Evolutionary conservation across 1,140 invertebrate genomes (phyloP), one percentile per base, ranked within the genome.

Genomic region (Sminthurinus signatus): DNA sequence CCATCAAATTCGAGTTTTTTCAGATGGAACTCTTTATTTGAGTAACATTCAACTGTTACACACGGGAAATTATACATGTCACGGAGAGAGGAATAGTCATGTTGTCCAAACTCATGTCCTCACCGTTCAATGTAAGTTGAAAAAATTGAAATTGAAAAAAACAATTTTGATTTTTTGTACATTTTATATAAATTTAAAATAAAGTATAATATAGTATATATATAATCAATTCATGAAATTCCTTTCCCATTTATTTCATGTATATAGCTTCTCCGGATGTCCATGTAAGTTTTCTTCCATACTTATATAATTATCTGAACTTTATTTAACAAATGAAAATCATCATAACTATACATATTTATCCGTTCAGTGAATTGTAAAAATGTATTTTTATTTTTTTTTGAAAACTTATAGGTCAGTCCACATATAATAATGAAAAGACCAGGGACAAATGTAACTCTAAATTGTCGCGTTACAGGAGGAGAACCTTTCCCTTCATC

Each of bases 1-100:
- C 56, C 54, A 56, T 28, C 76, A 84, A 73, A 77, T 86, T 54
- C 78, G 84, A 46, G 84, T 87, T 10, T 87, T 86, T 75, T 82
- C 80, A 39, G 86, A 88, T 70, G 88, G 87, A 0, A 86, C 85
- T 23, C 77, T 91, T 12, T 91, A 88, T 75, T 78, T 90, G 55
- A 87, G 84, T 31, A 81, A 84, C 54, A 83, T 89, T 44, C 86
- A 88, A 69, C 78, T 90, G 31, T 81, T 88, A 23, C 86, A 89
- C 73, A 84, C 86, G 28, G 88, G 88, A 14, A 91, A 91, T 79
- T 89, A 88, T 76, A 86, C 86, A 0, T 91, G 88, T 74, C 84
- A 88, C 72, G 87, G 88, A 25, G 81, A 86, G 67, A 80, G 85
- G 29, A 87, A 88, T 74, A 82, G 84, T 39, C 84, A 87, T 70